A percentile compares a stretch with the other conserved stretches of the same genome.
phyloP scores from a whole-genome alignment of 2,888 invertebrate species.

The Coelopa pilipes region DNA sequence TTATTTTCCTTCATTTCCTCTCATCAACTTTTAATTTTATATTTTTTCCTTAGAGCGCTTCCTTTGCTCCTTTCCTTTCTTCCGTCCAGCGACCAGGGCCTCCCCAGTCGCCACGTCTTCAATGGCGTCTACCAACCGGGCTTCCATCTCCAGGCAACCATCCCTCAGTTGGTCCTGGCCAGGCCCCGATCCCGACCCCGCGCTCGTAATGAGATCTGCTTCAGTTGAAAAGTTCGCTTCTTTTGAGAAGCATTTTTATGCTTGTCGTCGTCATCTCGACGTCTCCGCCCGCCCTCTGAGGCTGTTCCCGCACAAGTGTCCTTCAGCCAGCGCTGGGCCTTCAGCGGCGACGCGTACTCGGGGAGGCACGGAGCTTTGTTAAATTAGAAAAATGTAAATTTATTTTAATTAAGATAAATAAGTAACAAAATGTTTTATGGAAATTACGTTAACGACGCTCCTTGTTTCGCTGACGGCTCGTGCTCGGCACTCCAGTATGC shows the following conservation, averaged over 20 bases:
- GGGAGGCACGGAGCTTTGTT: conserved; percentile 51
- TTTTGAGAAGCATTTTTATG: conserved; percentile 34
- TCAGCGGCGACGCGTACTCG: conserved; percentile 18
- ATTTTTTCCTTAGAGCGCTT: conserved; percentile 34
- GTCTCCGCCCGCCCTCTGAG: conserved; percentile 50
- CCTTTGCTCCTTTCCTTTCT: conserved; percentile 30
- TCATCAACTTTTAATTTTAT: conserved; percentile 57
- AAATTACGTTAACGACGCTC: conserved; percentile 63
- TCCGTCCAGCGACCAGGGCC: background rate
- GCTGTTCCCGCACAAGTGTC: conserved; percentile 41
- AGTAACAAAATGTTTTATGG: conserved; percentile 65
- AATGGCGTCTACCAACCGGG: conserved; percentile 9
- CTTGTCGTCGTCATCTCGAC: conserved; percentile 16
- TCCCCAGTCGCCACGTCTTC: conserved; percentile 16
- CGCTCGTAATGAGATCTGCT: conserved; percentile 62
- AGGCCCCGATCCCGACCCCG: conserved; percentile 40
- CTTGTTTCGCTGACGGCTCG: conserved; percentile 38
- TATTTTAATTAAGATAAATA: conserved; percentile 66
- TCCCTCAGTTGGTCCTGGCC: conserved; percentile 33
- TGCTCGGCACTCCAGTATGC: background rate
- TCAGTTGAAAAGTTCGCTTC: conserved; percentile 40
- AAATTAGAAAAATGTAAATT: conserved; percentile 66
- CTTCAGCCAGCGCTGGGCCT: background rate
- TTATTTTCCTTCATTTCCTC: conserved; percentile 51
- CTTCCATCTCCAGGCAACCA: no score